Evolutionary conservation across 1,140 invertebrate genomes (phyloP).

Genomic region (Leguminivora glycinivorella): DNA sequence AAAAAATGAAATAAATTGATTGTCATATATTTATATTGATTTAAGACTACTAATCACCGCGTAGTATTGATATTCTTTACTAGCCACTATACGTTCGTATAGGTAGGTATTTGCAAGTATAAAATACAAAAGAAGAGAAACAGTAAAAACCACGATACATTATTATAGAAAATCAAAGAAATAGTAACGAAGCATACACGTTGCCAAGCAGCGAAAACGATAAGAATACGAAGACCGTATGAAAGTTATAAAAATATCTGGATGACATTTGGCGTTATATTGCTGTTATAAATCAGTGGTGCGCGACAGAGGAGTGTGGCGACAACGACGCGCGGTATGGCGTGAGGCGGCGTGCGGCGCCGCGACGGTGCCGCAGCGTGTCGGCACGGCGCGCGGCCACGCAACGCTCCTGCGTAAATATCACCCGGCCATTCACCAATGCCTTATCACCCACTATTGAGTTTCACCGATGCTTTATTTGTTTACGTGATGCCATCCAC

Average conservation of each 20-base stretch:
- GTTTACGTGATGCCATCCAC: background rate
- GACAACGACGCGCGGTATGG: conserved; percentile 33
- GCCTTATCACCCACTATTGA: conserved; percentile 19
- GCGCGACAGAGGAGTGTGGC: conserved; percentile 39
- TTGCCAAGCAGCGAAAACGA: conserved; percentile 42
- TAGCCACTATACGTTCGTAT: too few species aligned
- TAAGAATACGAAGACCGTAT: conserved; percentile 39
- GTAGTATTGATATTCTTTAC: too few species aligned
- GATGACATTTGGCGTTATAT: conserved; percentile 57
- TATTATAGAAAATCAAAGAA: background rate
- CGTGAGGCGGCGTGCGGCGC: conserved; percentile 33
- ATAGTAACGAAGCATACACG: conserved; percentile 33
- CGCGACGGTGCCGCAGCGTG: conserved; percentile 34
- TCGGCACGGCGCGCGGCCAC: conserved; percentile 1
- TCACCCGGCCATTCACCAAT: conserved; percentile 15
- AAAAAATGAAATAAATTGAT: too few species aligned
- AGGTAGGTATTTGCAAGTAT: too few species aligned
- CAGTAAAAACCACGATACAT: background rate
- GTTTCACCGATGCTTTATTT: conserved; percentile 11
- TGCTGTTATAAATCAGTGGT: conserved; percentile 59
- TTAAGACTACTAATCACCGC: too few species aligned
- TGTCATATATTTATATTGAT: too few species aligned
- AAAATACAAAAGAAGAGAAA: background rate
- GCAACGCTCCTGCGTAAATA: conserved; percentile 26
- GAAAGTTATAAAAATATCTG: conserved; percentile 63